Evolutionary conservation across 2,797 vertebrate genomes (phyloP).

Genomic region (Sphenodon punctatus): DNA sequence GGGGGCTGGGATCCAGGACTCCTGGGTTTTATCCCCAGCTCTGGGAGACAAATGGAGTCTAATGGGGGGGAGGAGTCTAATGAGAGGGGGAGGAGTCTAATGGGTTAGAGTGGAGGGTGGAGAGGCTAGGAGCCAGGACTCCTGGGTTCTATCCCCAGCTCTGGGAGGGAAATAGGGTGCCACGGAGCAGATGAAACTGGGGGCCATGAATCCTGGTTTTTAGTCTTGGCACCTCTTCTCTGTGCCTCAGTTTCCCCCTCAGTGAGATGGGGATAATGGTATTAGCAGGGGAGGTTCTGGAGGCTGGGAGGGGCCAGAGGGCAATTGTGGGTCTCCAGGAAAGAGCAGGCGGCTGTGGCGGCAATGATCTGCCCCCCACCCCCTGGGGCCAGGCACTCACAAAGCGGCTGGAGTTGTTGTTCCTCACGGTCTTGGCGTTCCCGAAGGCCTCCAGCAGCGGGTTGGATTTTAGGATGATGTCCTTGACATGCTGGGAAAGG

Average conservation of each 20-base stretch:
- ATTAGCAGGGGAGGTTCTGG: too few relatives aligned
- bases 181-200: background rate
- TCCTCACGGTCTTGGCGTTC: slow-evolving; percentile 84
- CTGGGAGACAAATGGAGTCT: too few relatives aligned
- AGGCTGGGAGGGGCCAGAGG: too few relatives aligned
- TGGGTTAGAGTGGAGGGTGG: too few relatives aligned
- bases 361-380: background rate
- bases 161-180: background rate
- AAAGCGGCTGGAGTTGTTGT: slow-evolving; percentile 89
- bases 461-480: slow-evolving; percentile 87
- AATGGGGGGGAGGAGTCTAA: background rate
- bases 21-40: too few relatives aligned
- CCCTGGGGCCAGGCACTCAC: slow-evolving; percentile 72
- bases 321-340: too few relatives aligned
- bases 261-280: background rate
- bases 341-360: too few relatives aligned
- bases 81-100: background rate
- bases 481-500: slow-evolving; percentile 79
- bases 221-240: background rate
- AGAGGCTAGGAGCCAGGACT: background rate
- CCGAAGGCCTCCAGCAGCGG: slow-evolving; percentile 86
- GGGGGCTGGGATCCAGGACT: too few relatives aligned
- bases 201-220: background rate
- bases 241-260: background rate
- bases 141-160: too few relatives aligned